Base-by-base conservation (phyloP, 2,888 invertebrate species). In the Apodemia duryi region DNA sequence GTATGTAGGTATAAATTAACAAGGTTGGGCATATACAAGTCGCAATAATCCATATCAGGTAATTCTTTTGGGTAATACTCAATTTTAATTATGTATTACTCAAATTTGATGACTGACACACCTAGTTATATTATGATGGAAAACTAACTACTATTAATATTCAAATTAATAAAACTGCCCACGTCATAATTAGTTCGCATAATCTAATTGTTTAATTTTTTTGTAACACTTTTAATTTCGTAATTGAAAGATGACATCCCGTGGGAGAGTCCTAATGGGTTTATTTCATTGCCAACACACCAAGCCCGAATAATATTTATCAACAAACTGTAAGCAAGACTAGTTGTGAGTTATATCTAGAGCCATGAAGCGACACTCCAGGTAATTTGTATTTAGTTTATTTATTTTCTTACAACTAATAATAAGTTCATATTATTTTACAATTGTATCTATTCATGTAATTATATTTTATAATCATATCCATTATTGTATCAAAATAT, bases 201-300 rank as follows among this genome's bases (percentile, higher is more conserved):
- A 43, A 43, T 51, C n/a, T 51, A 51, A 51, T 51, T 51, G 49
- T 51, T 51, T 21, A 51, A 51, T 75, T 76, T 72, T 38, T 69
- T 66, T 63, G 72, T 72, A 73, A 64, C 68, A 69, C 65, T 73
- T 77, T 73, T 74, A 76, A 78, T 78, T 77, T 76, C 72, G 67
- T 75, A 77, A 76, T 74, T 76, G 73, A 65, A 67, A 70, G 70
- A 69, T 69, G 64, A 54, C 35, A 69, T 73, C 77, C 74, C 72
- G 65, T 62, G 77, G 75, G 78, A 73, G 69, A 65, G 69, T 68
- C 64, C 21, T 61, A 57, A 63, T 65, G 60, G 49, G 49, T 51
- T 67, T 67, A 66, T 68, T 65, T 66, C 60, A 60, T 57, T 64
- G 64, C n/a, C 64, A 66, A 68, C 68, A 64, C 67, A 72, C 71